A percentile compares a stretch with the other conserved stretches of the same genome.
phyloP scores from a whole-genome alignment of 2,113 vertebrate species.

The Malurus alboscapulatus region DNA sequence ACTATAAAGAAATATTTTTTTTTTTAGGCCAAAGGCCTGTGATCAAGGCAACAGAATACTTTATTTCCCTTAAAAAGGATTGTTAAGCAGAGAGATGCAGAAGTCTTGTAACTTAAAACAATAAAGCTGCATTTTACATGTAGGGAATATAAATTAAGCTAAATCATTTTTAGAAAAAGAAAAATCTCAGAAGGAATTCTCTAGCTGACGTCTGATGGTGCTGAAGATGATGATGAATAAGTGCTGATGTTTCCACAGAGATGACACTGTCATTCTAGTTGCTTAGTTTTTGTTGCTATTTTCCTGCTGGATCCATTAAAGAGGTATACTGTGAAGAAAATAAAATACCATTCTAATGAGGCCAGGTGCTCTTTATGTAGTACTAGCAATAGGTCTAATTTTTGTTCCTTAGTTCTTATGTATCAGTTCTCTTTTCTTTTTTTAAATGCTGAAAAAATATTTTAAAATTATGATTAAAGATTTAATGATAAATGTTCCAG shows the following conservation, averaged over 20 bases:
- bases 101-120: background rate
- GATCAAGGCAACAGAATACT: background rate
- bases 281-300: background rate
- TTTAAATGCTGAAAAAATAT: background rate
- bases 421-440: background rate
- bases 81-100: background rate
- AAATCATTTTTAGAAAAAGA: background rate
- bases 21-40: background rate
- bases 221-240: background rate
- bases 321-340: background rate
- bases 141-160: background rate
- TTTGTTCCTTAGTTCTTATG: background rate
- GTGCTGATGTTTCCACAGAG: background rate
- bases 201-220: background rate
- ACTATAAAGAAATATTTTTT: background rate
- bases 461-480: background rate
- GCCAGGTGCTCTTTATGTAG: background rate
- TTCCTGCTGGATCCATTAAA: background rate
- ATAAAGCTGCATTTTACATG: background rate
- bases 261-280: background rate
- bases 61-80: background rate
- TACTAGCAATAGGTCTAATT: background rate
- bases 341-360: background rate
- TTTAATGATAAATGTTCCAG: background rate
- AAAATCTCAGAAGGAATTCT: background rate